Base-by-base conservation (phyloP, 2,888 invertebrate species). In the Monochamus alternatus region DNA sequence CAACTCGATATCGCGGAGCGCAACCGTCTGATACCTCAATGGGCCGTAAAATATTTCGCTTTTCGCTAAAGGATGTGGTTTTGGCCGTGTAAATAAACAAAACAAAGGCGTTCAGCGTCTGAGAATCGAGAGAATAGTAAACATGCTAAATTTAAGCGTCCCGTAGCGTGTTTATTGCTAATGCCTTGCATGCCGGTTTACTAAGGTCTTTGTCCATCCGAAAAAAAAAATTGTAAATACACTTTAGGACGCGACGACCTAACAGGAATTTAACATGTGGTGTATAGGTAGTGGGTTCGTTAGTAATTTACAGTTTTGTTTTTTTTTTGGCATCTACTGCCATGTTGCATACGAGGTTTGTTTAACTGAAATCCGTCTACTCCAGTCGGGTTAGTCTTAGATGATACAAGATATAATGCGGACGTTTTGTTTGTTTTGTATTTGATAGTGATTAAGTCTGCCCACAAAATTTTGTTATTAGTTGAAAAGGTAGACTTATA, bases 211-310 rank as follows among this genome's bases (percentile, higher is more conserved):
- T 55, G 55, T 55, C 55, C 55, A 55, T 55, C 22, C 55, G 14
- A n/a, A n/a, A 55, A 55, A 55, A 55, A 38, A 38, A 55, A 55
- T 14, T 55, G 55, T 55, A 55, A 55, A 55, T 55, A 55, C 55
- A 14, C 5, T n/a, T 5, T 3, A 55, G 55, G 14, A 55, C 55
- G 10, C 14, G 55, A 4, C n/a, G 14, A 55, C 22, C 14, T 14
- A 14, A 14, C 55, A 55, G 12, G 14, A 55, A 55, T n/a, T 55
- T 55, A n/a, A 55, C 55, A n/a, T 55, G n/a, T 10, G 55, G 10
- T 55, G 55, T n/a, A n/a, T 55, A 14, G 55, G 14, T 55, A 55
- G 55, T 55, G n/a, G 14, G 14, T 55, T 55, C 3, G 10, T 55
- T 14, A 55, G 38, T 38, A 38, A 38, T 38, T 38, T 38, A 38